phyloP scores from a whole-genome alignment of 2,113 vertebrate genomes.

The Cephalopholis sonnerati region DNA sequence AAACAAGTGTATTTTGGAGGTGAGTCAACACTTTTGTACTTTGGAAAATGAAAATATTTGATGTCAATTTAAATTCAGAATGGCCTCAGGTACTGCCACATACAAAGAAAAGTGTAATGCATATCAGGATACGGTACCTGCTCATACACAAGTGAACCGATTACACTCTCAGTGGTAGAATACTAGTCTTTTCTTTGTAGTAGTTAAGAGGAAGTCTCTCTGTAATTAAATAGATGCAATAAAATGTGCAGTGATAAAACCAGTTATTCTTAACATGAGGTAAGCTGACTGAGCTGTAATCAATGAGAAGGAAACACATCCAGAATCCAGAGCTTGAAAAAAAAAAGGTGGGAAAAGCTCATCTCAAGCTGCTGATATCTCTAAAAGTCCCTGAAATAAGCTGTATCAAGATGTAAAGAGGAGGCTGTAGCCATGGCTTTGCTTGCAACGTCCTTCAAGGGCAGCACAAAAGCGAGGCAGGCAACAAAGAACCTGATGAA shows the following conservation, averaged over 20 bases:
- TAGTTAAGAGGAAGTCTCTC: neutral
- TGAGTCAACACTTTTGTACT: constrained; percentile 71
- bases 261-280: constrained; percentile 23
- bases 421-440: constrained; percentile 56
- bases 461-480: constrained; percentile 78
- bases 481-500: constrained; percentile 86
- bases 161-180: constrained; percentile 19
- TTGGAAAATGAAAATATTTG: constrained; percentile 69
- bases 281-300: constrained; percentile 43
- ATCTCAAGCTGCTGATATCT: constrained; percentile 56
- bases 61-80: constrained; percentile 60
- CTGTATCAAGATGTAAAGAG: constrained; percentile 70
- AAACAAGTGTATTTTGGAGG: constrained; percentile 78
- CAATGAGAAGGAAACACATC: constrained; percentile 35
- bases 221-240: constrained; percentile 19
- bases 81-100: constrained; percentile 24
- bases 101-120: constrained; percentile 14
- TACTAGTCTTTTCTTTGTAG: constrained; percentile 1
- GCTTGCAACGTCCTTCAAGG: constrained; percentile 80
- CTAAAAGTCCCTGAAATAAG: constrained; percentile 72
- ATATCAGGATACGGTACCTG: constrained; percentile 1
- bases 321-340: constrained; percentile 40
- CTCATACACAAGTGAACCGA: constrained; percentile 2
- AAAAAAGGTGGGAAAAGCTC: neutral
- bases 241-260: constrained; percentile 34